Evolutionary conservation across 2,797 vertebrate genomes (phyloP), one percentile per base, ranked within the genome.

Genomic region (Platalea minor): DNA sequence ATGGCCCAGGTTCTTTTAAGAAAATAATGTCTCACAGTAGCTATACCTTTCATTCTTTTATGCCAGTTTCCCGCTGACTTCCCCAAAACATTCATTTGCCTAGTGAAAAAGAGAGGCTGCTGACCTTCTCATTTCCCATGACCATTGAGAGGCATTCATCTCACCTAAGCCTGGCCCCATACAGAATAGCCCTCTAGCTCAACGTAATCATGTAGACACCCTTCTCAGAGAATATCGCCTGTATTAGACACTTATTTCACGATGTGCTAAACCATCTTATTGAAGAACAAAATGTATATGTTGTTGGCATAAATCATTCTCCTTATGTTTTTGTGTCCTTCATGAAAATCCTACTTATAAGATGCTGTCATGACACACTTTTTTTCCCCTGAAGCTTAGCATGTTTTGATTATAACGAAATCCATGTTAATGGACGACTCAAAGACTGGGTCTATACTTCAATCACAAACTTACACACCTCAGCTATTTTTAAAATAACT

Each of bases 401-500:
- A 0, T 87, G 64, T 68, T 80, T 93, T 79, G 79, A 85, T 95
- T 95, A 25, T 73, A 72, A 87, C 69, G 88, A 81, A 95, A 93
- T 91, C 31, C 63, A 41, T 92, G 76, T 92, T 89, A 95, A 93
- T 76, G 88, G 63, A 90, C 54, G 10, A 80, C 80, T 73, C 61
- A 85, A 90, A 88, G 37, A 23, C 17, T 50, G 50, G 7, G 28
- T 86, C 79, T 91, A 68, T 72, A 75, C 78, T 95, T 93, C 73
- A 94, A 65, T 68, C 61, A 95, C 56, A 95, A 91, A 91, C 23
- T 91, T 95, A 93, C 68, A 92, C 20, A 37, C 83, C 85, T 95
- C 94, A 95, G 85, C 88, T 94, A 60, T 91, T 97, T 94, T 95
- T 83, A 78, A 94, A 95, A 90, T 80, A 91, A 51, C 63, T 83